These are phyloP conservation scores for Cassiopea xamachana DNA, from an alignment of 30 jellyfish, hydroid and myxozoan genomes.

Conservation along the genomic window DNA sequence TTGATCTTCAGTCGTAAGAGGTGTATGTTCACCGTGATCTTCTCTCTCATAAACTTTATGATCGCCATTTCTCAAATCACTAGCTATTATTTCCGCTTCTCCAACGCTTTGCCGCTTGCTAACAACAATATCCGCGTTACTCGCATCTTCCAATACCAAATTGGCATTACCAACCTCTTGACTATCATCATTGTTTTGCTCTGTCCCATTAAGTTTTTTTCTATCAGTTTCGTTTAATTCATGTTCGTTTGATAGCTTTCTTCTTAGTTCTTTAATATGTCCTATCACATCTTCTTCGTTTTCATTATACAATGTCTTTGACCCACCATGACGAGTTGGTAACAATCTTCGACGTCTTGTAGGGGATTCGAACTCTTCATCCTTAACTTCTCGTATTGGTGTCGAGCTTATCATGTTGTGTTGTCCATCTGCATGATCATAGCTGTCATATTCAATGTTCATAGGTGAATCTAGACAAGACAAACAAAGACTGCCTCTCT, in stretches of 20 bases:
- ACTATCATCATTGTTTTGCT: background rate
- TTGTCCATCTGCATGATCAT: background rate
- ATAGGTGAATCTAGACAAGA: slow-evolving; percentile 1
- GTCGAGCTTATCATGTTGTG: slow-evolving; percentile 24
- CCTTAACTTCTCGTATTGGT: slow-evolving; percentile 22
- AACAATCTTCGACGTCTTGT: slow-evolving; percentile 62
- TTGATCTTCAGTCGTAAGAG: slow-evolving; percentile 52
- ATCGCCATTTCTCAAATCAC: background rate
- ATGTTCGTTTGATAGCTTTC: slow-evolving; percentile 27
- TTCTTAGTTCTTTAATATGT: slow-evolving; percentile 34
- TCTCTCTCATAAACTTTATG: background rate
- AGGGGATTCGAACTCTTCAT: slow-evolving; percentile 21
- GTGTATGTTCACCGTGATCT: slow-evolving; percentile 23
- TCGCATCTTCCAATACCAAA: background rate
- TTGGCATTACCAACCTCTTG: background rate
- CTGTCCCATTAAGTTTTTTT: background rate
- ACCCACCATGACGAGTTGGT: slow-evolving; percentile 64
- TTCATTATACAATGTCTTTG: background rate
- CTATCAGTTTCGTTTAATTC: slow-evolving; percentile 13
- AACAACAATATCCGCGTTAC: background rate
- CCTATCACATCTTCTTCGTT: slow-evolving; percentile 57
- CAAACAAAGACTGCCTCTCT: no score
- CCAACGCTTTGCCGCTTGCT: background rate
- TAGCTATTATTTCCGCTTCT: background rate
- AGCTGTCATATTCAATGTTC: slow-evolving; percentile 3